Base-by-base conservation (phyloP, 2,888 invertebrate species). In the Ochropleura leucogaster region DNA sequence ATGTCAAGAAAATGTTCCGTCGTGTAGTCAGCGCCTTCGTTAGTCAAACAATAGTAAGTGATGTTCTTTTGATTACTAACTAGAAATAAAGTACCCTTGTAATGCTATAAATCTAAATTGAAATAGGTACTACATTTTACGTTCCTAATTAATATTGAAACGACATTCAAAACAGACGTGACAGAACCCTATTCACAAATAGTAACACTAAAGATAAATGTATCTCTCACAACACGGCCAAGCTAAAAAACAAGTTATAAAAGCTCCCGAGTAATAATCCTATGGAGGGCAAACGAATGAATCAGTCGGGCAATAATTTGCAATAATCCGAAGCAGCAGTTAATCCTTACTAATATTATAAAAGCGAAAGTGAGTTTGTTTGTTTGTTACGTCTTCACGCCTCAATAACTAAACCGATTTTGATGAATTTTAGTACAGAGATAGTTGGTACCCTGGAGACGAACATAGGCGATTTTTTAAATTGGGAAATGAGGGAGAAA, bases 231-330 rank as follows among this genome's bases (percentile, higher is more conserved):
- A 44, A 57, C 47, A 57, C 47, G 0, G 16, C 9, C 18, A 40
- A 0, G 16, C n/a, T 55, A 57, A 57, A 75, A 75, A 55, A 18
- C 0, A 59, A 63, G 0, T 42, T 1, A 6, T 53, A 68, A 59
- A 59, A 53, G 3, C 12, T 59, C 0, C 18, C 30, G 6, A 57
- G 12, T 18, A 66, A 51, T 40, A 68, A 65, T 79, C 18, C 20
- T 20, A 55, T 66, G 7, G 10, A 60, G 68, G 59, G 59, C 18
- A 47, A 78, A 66, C 30, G 44, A 49, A 46, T 47, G 10, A 79
- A 68, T 64, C 30, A 65, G 44, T 3, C 30, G 1, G 42, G 6
- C 40, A 16, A 62, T 57, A 51, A 59, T 67, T 59, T 20, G 51
- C 12, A 18, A 59, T 70, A 67, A 59, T 69, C 46, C 42, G 46